These are phyloP conservation scores for Lethrus apterus DNA, from an alignment of 1,140 invertebrate species.

Conservation along the genomic window DNA sequence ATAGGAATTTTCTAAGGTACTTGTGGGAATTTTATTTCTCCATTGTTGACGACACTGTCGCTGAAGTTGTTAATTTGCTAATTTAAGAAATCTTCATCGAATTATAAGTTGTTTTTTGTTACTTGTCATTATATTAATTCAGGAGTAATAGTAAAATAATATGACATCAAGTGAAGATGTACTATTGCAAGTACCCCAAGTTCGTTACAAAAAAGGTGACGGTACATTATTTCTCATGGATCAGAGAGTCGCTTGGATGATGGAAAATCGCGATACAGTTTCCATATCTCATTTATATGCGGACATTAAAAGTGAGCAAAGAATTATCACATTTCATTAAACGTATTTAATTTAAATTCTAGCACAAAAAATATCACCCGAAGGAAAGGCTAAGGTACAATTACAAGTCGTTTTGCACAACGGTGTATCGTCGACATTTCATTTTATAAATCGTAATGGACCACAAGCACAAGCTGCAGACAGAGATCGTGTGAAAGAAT, in stretches of 20 bases:
- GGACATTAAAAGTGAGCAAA: conserved; percentile 85
- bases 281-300: conserved; percentile 88
- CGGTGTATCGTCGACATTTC: conserved; percentile 92
- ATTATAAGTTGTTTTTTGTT: too few relatives aligned
- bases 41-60: too few relatives aligned
- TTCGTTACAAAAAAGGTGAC: conserved; percentile 93
- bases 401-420: conserved; percentile 95
- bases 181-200: conserved; percentile 81
- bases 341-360: conserved; percentile 32
- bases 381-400: conserved; percentile 96
- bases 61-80: too few relatives aligned
- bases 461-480: conserved; percentile 78
- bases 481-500: conserved; percentile 88
- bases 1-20: too few relatives aligned
- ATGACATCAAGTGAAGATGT: conserved; percentile 90
- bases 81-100: too few relatives aligned
- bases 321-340: too few relatives aligned
- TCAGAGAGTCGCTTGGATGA: conserved; percentile 91
- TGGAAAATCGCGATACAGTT: conserved; percentile 84
- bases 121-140: too few relatives aligned
- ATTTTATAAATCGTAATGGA: conserved; percentile 88
- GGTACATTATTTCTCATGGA: conserved; percentile 94
- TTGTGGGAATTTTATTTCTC: too few relatives aligned
- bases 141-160: too few relatives aligned
- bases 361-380: conserved; percentile 98